phyloP scores from a whole-genome alignment of 2,888 invertebrate species.

The Leucophenga maculata region DNA sequence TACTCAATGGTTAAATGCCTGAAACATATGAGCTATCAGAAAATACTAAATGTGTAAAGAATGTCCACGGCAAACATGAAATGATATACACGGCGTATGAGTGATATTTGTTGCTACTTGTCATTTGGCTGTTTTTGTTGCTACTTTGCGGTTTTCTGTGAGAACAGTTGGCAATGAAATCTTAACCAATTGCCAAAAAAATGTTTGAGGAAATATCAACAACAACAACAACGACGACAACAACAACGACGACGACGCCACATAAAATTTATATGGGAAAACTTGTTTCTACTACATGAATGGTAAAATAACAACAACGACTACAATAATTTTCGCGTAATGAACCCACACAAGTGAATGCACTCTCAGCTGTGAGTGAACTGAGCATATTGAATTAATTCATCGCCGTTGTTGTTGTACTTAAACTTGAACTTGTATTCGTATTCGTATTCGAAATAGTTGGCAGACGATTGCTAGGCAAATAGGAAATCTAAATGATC shows the following conservation, averaged over 20 bases:
- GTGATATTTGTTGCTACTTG: conserved; percentile 6
- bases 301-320: neutral
- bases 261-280: neutral
- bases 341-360: conserved; percentile 20
- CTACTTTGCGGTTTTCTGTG: neutral
- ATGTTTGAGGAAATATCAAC: conserved; percentile 1
- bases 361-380: conserved; percentile 4
- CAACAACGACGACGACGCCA: neutral
- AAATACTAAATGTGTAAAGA: neutral
- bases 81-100: conserved; percentile 51
- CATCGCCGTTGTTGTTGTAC: neutral
- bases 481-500: conserved; percentile 11
- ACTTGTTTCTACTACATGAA: neutral
- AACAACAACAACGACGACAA: conserved; percentile 4
- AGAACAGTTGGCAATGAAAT: conserved; percentile 19
- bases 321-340: neutral
- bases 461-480: neutral
- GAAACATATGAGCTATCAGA: neutral
- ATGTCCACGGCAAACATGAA: conserved; percentile 22
- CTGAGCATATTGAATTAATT: neutral
- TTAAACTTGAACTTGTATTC: conserved; percentile 13
- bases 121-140: neutral
- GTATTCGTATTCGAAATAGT: conserved; percentile 15
- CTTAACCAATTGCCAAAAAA: conserved; percentile 11
- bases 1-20: too few relatives aligned